Evolutionary conservation across 2,888 invertebrate species (phyloP).

Genomic region (Tyria jacobaeae): DNA sequence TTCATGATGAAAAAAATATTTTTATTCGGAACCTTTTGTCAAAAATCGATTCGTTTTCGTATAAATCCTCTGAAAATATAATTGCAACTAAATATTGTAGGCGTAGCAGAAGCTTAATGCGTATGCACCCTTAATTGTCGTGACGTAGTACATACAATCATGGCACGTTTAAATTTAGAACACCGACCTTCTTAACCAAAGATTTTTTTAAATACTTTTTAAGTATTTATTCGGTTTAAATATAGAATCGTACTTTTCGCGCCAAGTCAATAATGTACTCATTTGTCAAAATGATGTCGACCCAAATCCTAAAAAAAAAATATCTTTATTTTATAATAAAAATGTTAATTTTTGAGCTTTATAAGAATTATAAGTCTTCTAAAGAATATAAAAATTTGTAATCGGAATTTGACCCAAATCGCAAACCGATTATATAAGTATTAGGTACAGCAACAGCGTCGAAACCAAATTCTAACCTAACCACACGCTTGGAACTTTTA

Average conservation of each 20-base stretch:
- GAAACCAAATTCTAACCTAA: too few relatives aligned
- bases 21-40: too few relatives aligned
- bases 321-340: too few relatives aligned
- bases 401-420: too few relatives aligned
- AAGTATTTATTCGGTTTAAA: not conserved
- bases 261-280: not conserved
- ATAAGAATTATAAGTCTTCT: too few relatives aligned
- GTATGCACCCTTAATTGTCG: not conserved
- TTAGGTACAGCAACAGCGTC: too few relatives aligned
- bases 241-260: not conserved
- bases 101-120: not conserved
- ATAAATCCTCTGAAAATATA: not conserved
- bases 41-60: not conserved
- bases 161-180: slow-evolving; percentile 3
- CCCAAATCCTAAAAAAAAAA: not conserved
- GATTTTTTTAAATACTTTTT: not conserved
- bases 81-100: too few relatives aligned
- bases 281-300: not conserved
- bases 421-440: too few relatives aligned
- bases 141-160: slow-evolving; percentile 1
- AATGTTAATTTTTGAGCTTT: not conserved
- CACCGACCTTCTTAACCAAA: not conserved
- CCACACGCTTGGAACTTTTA: too few relatives aligned
- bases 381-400: too few relatives aligned
- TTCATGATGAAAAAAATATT: too few relatives aligned